Evolutionary conservation across 2,888 invertebrate genomes (phyloP).

Genomic region (Tribolium freemani): DNA sequence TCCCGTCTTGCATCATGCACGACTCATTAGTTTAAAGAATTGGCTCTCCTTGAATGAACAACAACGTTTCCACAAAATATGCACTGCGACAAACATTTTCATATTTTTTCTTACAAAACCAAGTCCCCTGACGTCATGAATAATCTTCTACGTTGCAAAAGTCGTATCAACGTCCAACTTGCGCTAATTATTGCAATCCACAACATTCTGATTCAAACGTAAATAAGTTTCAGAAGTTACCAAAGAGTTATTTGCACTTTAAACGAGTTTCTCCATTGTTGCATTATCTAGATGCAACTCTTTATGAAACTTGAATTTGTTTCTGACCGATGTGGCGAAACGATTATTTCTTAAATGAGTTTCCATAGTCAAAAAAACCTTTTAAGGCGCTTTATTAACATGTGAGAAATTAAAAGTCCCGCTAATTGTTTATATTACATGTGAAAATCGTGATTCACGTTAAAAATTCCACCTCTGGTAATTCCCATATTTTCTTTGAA

Average conservation of each 20-base stretch:
- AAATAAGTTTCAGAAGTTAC: not conserved
- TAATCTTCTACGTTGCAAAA: no score
- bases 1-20: conserved; percentile 1
- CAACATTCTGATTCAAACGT: not conserved
- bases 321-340: not conserved
- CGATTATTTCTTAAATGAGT: not conserved
- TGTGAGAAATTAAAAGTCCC: not conserved
- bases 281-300: not conserved
- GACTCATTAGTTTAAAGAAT: conserved; percentile 30
- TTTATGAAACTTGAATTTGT: not conserved
- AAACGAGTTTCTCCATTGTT: not conserved
- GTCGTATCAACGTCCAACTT: no score
- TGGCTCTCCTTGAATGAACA: not conserved
- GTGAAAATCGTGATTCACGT: not conserved
- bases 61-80: not conserved
- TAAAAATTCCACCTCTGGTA: not conserved
- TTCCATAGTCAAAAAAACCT: not conserved
- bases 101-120: no score
- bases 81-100: no score
- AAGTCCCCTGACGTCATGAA: no score
- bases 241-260: not conserved
- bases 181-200: no score
- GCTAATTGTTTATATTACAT: not conserved
- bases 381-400: not conserved
- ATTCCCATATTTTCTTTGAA: not conserved